These are phyloP conservation scores for Menidia menidia DNA, from an alignment of 2,797 vertebrate genomes.

Conservation along the genomic window DNA sequence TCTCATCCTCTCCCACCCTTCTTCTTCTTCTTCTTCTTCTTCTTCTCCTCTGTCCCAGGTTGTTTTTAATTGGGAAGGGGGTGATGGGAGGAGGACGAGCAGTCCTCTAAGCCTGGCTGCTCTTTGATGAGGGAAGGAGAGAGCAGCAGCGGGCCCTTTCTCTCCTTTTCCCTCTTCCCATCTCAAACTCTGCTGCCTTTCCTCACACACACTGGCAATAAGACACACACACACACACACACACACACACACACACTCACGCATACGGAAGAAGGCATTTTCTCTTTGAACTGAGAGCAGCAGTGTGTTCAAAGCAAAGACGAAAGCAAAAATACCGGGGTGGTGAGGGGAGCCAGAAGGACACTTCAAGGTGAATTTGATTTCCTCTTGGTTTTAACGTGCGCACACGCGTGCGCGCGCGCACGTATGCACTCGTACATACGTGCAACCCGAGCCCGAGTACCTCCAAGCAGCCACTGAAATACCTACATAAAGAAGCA, in stretches of 20 bases:
- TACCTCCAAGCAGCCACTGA: constrained; percentile 34
- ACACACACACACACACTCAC: constrained; percentile 42
- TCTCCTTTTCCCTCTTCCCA: constrained; percentile 54
- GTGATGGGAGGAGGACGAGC: constrained; percentile 60
- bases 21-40: constrained; percentile 37
- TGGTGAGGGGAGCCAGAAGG: constrained; percentile 73
- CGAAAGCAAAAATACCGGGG: constrained; percentile 72
- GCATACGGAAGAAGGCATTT: constrained; percentile 65
- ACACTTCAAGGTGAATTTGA: constrained; percentile 91
- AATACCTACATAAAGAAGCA: constrained; percentile 22
- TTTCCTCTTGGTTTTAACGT: constrained; percentile 87
- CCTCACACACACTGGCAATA: constrained; percentile 59
- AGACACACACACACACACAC: constrained; percentile 52
- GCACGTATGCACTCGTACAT: constrained; percentile 15
- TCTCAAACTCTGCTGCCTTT: constrained; percentile 68
- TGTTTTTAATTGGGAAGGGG: constrained; percentile 75
- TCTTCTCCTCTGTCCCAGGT: constrained; percentile 55
- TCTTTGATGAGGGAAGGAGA: constrained; percentile 73
- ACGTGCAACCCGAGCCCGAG: constrained; percentile 58
- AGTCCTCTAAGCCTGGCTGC: constrained; percentile 70
- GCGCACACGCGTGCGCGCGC: constrained; percentile 6
- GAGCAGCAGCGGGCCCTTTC: constrained; percentile 49
- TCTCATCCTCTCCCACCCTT: constrained; percentile 39
- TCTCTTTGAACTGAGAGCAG: constrained; percentile 82
- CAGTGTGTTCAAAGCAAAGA: constrained; percentile 83